Conservation (phyloP, 92 coral and sea anemone genomes). For the Porites lobata region DNA sequence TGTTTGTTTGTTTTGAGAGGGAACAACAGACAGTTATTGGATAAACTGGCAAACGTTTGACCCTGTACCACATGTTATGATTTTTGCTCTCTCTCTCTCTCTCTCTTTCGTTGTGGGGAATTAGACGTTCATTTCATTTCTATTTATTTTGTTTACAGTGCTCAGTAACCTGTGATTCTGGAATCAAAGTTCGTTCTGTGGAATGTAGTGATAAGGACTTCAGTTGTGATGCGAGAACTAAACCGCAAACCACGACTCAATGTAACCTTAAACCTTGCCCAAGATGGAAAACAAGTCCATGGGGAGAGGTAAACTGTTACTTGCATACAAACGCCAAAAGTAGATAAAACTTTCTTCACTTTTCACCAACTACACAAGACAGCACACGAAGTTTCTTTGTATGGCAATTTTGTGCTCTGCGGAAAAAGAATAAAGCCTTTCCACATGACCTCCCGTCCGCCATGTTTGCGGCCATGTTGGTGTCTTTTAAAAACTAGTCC, state of each 20-base stretch:
- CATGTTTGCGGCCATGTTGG: no score
- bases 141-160: constrained; percentile 68
- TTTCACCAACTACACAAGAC: no score
- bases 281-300: constrained; percentile 64
- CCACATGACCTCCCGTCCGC: no score
- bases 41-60: background rate
- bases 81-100: background rate
- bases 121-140: background rate
- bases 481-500: no score
- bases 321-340: no score
- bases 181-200: constrained; percentile 65
- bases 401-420: no score
- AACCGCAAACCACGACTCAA: constrained; percentile 36
- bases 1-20: background rate
- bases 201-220: constrained; percentile 64
- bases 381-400: no score
- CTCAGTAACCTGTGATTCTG: constrained; percentile 84
- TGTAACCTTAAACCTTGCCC: constrained; percentile 75
- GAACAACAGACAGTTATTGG: background rate
- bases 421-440: no score
- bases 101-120: background rate
- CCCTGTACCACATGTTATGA: background rate
- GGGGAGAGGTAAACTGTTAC: constrained; percentile 67
- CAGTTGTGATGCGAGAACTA: constrained; percentile 36
- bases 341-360: no score